Evolutionary conservation across 2,888 invertebrate species (phyloP).

Genomic region (Hydrotaea cyrtoneurina): DNA sequence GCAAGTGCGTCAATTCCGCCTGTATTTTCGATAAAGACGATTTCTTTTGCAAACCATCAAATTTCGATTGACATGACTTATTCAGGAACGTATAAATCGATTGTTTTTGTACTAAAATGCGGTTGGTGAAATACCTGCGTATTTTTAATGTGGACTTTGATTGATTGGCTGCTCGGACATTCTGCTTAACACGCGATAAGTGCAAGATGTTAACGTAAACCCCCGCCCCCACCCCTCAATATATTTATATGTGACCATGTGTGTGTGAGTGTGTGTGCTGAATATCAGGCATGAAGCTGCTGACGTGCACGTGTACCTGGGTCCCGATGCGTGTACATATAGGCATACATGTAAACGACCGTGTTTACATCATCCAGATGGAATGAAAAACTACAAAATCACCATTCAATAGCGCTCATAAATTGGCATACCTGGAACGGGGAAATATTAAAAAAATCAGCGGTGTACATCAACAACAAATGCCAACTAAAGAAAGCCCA

Average conservation of each 20-base stretch:
- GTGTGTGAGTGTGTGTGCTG: too few species aligned
- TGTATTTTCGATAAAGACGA: too few species aligned
- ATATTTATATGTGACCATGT: too few species aligned
- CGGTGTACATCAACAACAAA: conserved; percentile 21
- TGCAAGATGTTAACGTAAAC: background rate
- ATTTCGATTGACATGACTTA: too few species aligned
- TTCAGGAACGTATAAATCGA: too few species aligned
- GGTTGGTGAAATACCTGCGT: background rate
- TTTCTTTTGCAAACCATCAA: too few species aligned
- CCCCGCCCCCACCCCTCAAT: too few species aligned
- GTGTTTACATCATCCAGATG: conserved; percentile 46
- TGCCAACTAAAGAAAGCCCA: background rate
- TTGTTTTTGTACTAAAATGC: background rate
- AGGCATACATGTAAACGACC: conserved; percentile 20
- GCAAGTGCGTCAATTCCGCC: too few species aligned
- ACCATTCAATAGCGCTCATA: conserved; percentile 22
- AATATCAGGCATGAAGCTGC: too few species aligned
- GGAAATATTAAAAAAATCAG: conserved; percentile 48
- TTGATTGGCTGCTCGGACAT: background rate
- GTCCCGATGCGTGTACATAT: too few species aligned
- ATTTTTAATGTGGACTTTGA: background rate
- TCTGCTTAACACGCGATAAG: background rate
- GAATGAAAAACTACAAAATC: conserved; percentile 24
- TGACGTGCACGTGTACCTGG: too few species aligned
- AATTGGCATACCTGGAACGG: conserved; percentile 56